Evolutionary conservation across 2,113 vertebrate species (phyloP), one percentile per base, ranked within the genome.

Genomic region (Anguilla japonica): DNA sequence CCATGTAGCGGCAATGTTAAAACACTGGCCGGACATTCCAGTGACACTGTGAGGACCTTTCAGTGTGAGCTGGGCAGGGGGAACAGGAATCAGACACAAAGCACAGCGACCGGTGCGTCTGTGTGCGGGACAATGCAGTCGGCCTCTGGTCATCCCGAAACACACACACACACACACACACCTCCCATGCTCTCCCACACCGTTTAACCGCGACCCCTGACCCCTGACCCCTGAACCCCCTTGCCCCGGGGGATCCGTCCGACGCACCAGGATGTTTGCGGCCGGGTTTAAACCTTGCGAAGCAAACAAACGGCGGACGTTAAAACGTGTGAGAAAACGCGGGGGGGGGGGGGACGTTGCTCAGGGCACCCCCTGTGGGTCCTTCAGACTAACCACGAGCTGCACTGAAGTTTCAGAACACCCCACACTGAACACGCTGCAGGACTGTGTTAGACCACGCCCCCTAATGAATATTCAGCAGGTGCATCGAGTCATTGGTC

Each of bases 191-290:
- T 34, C 90, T 85, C 87, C 84, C 81, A 86, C 84, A 86, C 81
- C 79, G 83, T 84, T 79, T 83, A 87, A 82, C 87, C 84, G 63
- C 87, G 87, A 92, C 88, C 87, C 86, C 81, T 85, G 88, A 60
- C 82, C 67, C 67, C n/a, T 34, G 1, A 9, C n/a, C 67, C 82
- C 85, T 8, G 34, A 82, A 41, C 60, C 87, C 86, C 79, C 87
- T 34, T 1, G 34, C 34, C 34, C 34, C 34, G 34, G 34, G 87
- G 89, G 89, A 92, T 90, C 85, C 89, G 71, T 84, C 43, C 63
- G 20, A 39, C 53, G 43, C 14, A 91, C 86, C 91, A 91, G 89
- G 90, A 91, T 90, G 91, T 93, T 91, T 93, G 89, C 88, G 80
- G 57, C 46, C 81, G 79, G 83, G 84, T 79, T 82, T 82, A 86